Conservation (phyloP, 2,888 invertebrate genomes). For the Molorchus minor region DNA sequence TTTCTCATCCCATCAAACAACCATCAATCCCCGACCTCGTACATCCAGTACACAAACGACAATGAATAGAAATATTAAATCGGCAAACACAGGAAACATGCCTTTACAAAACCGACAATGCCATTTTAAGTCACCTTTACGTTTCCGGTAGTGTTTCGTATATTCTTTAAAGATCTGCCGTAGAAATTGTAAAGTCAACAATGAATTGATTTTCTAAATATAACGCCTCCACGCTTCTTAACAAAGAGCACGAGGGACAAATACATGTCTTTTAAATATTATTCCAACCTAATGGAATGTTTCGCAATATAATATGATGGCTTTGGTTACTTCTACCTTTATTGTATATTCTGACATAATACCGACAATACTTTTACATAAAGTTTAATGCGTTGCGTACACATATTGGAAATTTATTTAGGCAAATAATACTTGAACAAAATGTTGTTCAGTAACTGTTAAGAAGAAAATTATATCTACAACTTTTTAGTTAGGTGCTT, state of each 20-base stretch:
- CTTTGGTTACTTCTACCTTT: not conserved
- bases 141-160: constrained; percentile 36
- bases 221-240: constrained; percentile 49
- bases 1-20: constrained; percentile 8
- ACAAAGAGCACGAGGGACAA: constrained; percentile 52
- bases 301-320: constrained; percentile 2
- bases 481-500: too few relatives aligned
- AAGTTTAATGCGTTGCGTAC: not conserved
- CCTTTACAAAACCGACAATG: constrained; percentile 29
- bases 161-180: constrained; percentile 44
- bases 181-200: constrained; percentile 53
- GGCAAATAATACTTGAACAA: not conserved
- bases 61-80: constrained; percentile 20
- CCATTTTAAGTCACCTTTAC: constrained; percentile 35
- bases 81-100: constrained; percentile 32
- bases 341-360: constrained; percentile 8
- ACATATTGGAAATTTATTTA: not conserved
- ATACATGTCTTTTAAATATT: constrained; percentile 32
- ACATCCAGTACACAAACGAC: constrained; percentile 5
- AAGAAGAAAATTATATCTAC: too few relatives aligned
- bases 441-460: too few relatives aligned
- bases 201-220: constrained; percentile 49
- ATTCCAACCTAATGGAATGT: constrained; percentile 6
- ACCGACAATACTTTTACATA: constrained; percentile 1
- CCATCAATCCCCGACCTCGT: not conserved